Evolutionary conservation across 2,113 vertebrate species (phyloP).

Genomic region (Sakesphorus luctuosus): DNA sequence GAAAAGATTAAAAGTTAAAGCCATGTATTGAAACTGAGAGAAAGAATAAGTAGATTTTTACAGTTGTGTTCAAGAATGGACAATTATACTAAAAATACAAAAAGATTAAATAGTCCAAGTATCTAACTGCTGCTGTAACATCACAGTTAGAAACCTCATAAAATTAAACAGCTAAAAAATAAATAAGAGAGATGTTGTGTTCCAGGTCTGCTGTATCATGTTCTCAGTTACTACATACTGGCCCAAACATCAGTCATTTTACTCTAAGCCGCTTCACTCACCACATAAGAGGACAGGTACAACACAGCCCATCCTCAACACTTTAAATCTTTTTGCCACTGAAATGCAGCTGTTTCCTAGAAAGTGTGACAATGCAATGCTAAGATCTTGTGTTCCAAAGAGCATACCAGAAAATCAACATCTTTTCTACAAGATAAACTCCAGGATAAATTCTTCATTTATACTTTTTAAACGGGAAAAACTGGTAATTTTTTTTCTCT

Average conservation of each 20-base stretch:
- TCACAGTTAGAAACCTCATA: background rate
- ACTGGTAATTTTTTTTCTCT: rapidly evolving
- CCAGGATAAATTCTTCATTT: background rate
- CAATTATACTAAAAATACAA: background rate
- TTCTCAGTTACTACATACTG: background rate
- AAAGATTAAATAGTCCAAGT: background rate
- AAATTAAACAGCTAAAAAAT: background rate
- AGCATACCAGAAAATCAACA: background rate
- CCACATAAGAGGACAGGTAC: background rate
- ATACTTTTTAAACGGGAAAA: background rate
- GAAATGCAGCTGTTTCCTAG: background rate
- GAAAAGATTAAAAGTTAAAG: slow-evolving; percentile 1
- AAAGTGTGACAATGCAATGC: background rate
- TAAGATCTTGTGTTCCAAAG: background rate
- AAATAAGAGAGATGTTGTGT: background rate
- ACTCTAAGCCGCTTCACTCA: background rate
- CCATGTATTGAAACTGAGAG: background rate
- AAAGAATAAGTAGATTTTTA: background rate
- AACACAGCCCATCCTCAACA: background rate
- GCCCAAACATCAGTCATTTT: background rate
- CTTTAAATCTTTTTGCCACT: background rate
- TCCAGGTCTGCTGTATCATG: background rate
- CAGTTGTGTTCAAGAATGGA: background rate
- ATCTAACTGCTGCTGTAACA: background rate
- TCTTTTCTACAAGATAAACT: background rate